Evolutionary conservation across 1,140 invertebrate species (phyloP), one percentile per base, ranked within the genome.

Genomic region (Aphis craccivora): DNA sequence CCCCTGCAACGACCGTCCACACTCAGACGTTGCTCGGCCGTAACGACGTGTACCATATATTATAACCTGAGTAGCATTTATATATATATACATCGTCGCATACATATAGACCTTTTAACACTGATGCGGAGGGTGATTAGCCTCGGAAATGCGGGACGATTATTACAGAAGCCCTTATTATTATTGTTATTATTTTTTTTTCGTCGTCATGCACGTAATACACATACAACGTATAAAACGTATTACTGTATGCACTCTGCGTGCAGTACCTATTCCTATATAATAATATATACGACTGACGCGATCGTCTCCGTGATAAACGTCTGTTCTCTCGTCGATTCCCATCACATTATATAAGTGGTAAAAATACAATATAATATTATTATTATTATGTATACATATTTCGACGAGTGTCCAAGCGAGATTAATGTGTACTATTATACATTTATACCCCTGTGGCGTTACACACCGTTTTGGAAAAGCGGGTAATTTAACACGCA

Each of bases 81-180:
- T 60, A 67, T n/a, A n/a, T 67, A 48, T 48, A 48, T 48, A 30
- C 25, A 40, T 25, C 4, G 43, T 8, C 11, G 40, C 14, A 83
- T 40, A 83, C 60, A 37, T 23, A 40, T 87, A 88, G 45, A 35
- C 87, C 51, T 90, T 90, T 90, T 60, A 90, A 90, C 53, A 25
- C 51, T 22, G 88, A 60, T 60, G 51, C 51, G 9, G 11, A 60
- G 90, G 90, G 90, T 35, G 90, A 91, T 91, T 91, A 91, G 81
- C 90, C 90, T 91, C 90, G 67, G 51, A 91, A 91, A 91, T 91
- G 90, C 90, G 90, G 90, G 90, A 91, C 90, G 90, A 91, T 91
- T 91, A 91, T 91, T 76, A 37, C 90, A 9, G 90, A 48, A 81
- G 43, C 90, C 90, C 90, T 91, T 91, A 91, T 91, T 91, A 91